These are phyloP conservation scores for Pterostichus niger DNA, from an alignment of 2,888 invertebrate genomes.

Conservation along the genomic window DNA sequence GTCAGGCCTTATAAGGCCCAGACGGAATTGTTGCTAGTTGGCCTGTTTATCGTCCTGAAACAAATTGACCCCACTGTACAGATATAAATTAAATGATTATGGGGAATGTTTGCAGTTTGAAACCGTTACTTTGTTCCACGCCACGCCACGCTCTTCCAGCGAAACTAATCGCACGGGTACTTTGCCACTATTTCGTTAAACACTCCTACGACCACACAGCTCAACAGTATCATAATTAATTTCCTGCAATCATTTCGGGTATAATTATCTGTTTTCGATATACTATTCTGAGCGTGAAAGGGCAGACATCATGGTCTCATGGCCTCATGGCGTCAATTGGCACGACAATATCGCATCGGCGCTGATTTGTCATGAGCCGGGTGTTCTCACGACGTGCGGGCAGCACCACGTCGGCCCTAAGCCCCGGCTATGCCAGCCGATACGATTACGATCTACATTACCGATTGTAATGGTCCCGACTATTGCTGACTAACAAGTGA, in stretches of 20 bases:
- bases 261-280: too few species aligned
- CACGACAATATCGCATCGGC: not conserved
- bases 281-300: too few species aligned
- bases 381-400: constrained; percentile 61
- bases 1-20: constrained; percentile 63
- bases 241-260: too few species aligned
- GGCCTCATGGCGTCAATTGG: too few species aligned
- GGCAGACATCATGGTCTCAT: too few species aligned
- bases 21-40: constrained; percentile 57
- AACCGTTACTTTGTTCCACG: constrained; percentile 42
- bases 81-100: constrained; percentile 50
- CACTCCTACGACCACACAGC: not conserved
- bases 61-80: constrained; percentile 53
- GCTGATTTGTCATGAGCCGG: constrained; percentile 62
- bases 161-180: not conserved
- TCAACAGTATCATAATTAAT: too few species aligned
- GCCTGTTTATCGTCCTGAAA: constrained; percentile 54
- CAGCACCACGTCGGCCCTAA: not conserved
- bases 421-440: not conserved
- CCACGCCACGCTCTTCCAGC: constrained; percentile 25
- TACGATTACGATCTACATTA: constrained; percentile 75
- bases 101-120: constrained; percentile 15
- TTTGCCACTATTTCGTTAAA: not conserved
- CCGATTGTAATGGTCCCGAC: constrained; percentile 72
- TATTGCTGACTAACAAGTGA: constrained; percentile 67